Conservation (phyloP, 2,797 vertebrate species). For the Rhabdophis nuchalis region DNA sequence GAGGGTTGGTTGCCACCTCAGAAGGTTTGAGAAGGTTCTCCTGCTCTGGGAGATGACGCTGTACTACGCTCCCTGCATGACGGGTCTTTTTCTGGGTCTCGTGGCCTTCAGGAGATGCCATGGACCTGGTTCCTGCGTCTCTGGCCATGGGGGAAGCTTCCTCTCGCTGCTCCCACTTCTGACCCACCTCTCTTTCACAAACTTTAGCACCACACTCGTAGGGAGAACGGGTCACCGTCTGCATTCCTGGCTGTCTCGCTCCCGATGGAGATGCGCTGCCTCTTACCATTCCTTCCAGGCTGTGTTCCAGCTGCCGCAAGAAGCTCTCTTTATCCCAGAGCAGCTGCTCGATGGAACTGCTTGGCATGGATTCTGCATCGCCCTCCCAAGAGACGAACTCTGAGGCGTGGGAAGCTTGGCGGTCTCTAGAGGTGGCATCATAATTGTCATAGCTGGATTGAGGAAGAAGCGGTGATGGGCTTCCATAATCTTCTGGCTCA, state of each 20-base stretch:
- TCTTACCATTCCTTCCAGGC: background rate
- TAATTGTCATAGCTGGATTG: no score
- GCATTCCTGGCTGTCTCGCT: no score
- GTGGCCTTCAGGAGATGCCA: background rate
- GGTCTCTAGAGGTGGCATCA: background rate
- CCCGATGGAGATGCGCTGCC: background rate
- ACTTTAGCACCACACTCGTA: background rate
- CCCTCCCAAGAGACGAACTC: background rate
- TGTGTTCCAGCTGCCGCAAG: background rate
- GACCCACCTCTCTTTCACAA: background rate
- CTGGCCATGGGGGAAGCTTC: background rate
- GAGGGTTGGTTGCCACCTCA: background rate
- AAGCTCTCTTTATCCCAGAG: background rate
- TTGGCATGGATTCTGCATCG: fast-evolving
- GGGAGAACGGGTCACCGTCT: background rate
- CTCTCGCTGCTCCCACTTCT: background rate
- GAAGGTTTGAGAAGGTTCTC: background rate
- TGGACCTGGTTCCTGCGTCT: background rate
- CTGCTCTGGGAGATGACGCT: background rate
- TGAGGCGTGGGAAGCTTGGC: no score
- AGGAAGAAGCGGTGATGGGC: background rate
- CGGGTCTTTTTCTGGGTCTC: background rate
- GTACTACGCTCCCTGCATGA: background rate
- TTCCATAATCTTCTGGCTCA: background rate
- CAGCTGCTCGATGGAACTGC: background rate